Conservation (phyloP, 2,888 invertebrate species). For the Dicroscelio sp. region DNA sequence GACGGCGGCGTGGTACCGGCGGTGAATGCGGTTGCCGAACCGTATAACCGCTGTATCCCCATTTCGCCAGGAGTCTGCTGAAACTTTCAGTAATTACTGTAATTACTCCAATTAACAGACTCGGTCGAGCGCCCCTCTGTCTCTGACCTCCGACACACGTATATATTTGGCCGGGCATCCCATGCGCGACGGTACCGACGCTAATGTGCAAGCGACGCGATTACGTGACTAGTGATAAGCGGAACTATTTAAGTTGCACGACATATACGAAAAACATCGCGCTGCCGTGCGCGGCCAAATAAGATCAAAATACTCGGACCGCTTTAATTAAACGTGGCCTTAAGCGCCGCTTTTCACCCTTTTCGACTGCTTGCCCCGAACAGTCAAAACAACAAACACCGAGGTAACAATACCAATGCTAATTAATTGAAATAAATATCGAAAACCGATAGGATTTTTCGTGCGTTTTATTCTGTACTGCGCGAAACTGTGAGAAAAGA, state of each 20-base stretch:
- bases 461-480: too few relatives aligned
- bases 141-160: conserved; percentile 86
- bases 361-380: too few relatives aligned
- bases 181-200: conserved; percentile 66
- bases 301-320: conserved; percentile 52
- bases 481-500: too few relatives aligned
- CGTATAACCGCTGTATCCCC: conserved; percentile 86
- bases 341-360: not conserved
- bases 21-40: conserved; percentile 87
- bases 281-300: conserved; percentile 42
- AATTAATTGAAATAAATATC: too few relatives aligned
- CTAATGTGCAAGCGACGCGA: conserved; percentile 75
- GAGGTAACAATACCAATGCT: too few relatives aligned
- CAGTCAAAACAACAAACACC: too few relatives aligned
- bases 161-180: conserved; percentile 71
- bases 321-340: conserved; percentile 48
- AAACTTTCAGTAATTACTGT: conserved; percentile 91
- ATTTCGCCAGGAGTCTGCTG: conserved; percentile 86
- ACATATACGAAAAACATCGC: conserved; percentile 47
- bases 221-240: conserved; percentile 80
- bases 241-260: conserved; percentile 75
- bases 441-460: too few relatives aligned
- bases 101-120: conserved; percentile 91
- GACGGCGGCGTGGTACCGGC: conserved; percentile 78
- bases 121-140: conserved; percentile 90